These are phyloP conservation scores for Agonopterix subpropinquella DNA, from an alignment of 2,888 invertebrate species.

Conservation along the genomic window DNA sequence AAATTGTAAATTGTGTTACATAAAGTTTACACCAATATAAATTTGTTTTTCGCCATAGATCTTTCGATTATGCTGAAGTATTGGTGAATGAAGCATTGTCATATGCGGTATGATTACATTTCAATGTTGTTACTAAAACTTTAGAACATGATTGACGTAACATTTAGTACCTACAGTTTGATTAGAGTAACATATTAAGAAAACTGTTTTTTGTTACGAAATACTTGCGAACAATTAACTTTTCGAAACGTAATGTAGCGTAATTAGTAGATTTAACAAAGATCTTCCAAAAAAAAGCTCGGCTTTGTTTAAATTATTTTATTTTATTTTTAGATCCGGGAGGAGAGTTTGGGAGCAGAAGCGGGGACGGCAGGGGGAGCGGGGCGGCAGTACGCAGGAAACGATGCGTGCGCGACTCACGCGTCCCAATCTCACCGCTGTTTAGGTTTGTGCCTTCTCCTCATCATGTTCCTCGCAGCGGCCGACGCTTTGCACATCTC, in stretches of 20 bases:
- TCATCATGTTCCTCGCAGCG: conserved; percentile 51
- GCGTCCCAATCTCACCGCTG: conserved; percentile 55
- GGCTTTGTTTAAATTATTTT: neutral
- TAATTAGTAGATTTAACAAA: too few species aligned
- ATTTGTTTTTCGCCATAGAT: conserved; percentile 29
- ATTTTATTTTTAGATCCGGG: conserved; percentile 48
- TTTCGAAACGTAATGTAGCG: neutral
- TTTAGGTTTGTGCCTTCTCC: conserved; percentile 71
- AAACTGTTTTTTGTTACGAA: neutral
- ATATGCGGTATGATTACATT: too few species aligned
- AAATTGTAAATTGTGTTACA: neutral
- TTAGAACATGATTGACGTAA: conserved; percentile 1
- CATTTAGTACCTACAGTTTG: neutral
- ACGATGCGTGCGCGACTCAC: conserved; percentile 49
- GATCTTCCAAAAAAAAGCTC: neutral
- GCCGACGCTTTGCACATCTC: conserved; percentile 32
- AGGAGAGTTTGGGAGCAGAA: conserved; percentile 42
- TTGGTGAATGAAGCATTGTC: conserved; percentile 7
- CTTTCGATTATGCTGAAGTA: conserved; percentile 39
- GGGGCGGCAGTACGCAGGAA: conserved; percentile 29
- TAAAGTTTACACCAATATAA: conserved; percentile 8
- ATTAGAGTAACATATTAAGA: neutral
- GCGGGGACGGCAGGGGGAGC: conserved; percentile 24
- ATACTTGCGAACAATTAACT: neutral
- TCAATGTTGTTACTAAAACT: too few species aligned